Evolutionary conservation across 2,888 invertebrate species (phyloP), one percentile per base, ranked within the genome.

Genomic region (Epirrhoe tristata): DNA sequence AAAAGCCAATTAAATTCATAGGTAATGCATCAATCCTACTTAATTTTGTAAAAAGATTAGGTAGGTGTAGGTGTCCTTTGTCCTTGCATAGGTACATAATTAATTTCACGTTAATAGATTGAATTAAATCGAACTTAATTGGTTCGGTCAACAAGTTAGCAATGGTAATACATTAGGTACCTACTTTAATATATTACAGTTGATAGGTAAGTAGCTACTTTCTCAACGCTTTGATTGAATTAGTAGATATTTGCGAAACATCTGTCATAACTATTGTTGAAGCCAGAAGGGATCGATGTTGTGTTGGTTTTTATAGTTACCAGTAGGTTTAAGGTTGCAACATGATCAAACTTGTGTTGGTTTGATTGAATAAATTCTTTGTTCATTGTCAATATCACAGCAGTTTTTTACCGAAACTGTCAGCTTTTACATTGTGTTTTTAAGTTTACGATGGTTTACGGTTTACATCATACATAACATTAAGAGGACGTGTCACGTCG

Each of bases 341-440:
- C 74, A 80, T 81, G 81, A 84, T 85, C 83, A 78, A 80, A 84
- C 79, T 67, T 72, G 65, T 82, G 84, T 86, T 90, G 81, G 81
- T 84, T 82, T 85, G 79, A 84, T 83, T 81, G 72, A 72, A 80
- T 77, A 86, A 80, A 80, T 82, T 67, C 60, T 46, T 64, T 61
- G 61, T 72, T 78, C 75, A 79, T 77, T 92, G 89, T 92, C 87
- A 90, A 92, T 93, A 93, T 93, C 93, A 93, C 93, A 93, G 92
- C 86, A 91, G 92, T 88, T 87, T 87, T 59, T 83, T 84, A 83
- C 77, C 81, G 69, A 76, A 71, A 84, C 89, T 89, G 91, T 87
- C 91, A 89, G 90, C 85, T 79, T 56, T 67, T 68, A 58, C 69
- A 71, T 67, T 62, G 48, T 70, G n/a, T 58, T 17, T n/a, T 53